Percentiles rank a stretch among this genome's conserved stretches.
Conservation (phyloP, 2,888 invertebrate genomes). For the Temnothorax rugatulus region DNA sequence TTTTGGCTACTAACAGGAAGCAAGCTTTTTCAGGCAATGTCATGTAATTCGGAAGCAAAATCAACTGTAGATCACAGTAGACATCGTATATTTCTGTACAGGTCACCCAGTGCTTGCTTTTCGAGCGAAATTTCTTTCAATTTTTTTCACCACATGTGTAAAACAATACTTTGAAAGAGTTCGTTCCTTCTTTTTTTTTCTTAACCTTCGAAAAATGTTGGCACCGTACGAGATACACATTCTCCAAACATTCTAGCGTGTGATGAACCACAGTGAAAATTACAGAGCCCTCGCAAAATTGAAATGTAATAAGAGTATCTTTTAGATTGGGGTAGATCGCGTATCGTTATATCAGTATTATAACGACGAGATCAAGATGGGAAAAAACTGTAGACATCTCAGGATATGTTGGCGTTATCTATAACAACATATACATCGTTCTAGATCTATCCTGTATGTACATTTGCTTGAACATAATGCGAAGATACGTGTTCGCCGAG, state of each 20-base stretch:
- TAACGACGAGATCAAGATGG: slow-evolving; percentile 26
- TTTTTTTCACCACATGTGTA: background rate
- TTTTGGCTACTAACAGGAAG: slow-evolving; percentile 63
- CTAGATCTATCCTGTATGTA: slow-evolving; percentile 48
- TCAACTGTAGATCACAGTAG: slow-evolving; percentile 46
- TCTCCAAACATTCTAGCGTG: slow-evolving; percentile 22
- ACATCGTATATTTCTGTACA: slow-evolving; percentile 15
- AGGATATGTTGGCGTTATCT: slow-evolving; percentile 35
- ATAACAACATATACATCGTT: slow-evolving; percentile 32
- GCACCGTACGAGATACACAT: background rate
- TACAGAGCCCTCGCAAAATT: slow-evolving; percentile 18
- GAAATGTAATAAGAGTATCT: slow-evolving; percentile 32
- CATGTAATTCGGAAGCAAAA: slow-evolving; percentile 47
- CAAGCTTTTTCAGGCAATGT: slow-evolving; percentile 60
- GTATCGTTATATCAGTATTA: slow-evolving; percentile 39
- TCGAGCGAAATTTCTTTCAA: slow-evolving; percentile 5
- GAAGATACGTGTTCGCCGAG: slow-evolving; percentile 23
- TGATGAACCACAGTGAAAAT: slow-evolving; percentile 16
- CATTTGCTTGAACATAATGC: slow-evolving; percentile 42
- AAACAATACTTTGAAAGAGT: background rate
- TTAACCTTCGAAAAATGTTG: background rate
- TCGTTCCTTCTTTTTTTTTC: background rate
- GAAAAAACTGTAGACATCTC: slow-evolving; percentile 26
- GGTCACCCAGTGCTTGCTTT: slow-evolving; percentile 65
- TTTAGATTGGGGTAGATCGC: slow-evolving; percentile 37